Evolutionary conservation across 2,888 invertebrate species (phyloP).

Genomic region (Diploptera punctata): DNA sequence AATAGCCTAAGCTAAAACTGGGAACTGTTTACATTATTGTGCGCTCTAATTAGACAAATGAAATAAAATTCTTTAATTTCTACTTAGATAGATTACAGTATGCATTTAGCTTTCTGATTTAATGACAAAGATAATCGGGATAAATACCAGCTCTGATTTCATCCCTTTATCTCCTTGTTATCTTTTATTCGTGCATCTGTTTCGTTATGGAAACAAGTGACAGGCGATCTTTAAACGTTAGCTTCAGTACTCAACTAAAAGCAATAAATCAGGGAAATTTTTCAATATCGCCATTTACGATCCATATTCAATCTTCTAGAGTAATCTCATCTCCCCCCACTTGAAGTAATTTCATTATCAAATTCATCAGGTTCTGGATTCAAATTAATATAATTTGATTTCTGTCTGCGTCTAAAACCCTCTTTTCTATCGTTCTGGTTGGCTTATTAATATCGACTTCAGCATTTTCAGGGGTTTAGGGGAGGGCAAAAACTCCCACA

Average conservation of each 20-base stretch:
- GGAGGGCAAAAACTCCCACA: no score
- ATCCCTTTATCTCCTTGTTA: not conserved
- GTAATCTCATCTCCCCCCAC: not conserved
- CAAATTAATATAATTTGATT: slow-evolving; percentile 29
- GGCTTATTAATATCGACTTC: not conserved
- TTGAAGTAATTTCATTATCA: slow-evolving; percentile 11
- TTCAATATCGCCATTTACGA: slow-evolving; percentile 18
- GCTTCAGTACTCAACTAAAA: not conserved
- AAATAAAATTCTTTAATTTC: no score
- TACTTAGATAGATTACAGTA: no score
- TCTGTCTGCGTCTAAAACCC: not conserved
- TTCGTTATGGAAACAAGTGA: not conserved
- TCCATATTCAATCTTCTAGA: not conserved
- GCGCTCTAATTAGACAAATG: no score
- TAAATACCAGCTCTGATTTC: no score
- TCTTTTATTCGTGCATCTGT: not conserved
- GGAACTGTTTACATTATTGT: no score
- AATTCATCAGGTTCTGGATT: slow-evolving; percentile 16
- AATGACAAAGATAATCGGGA: no score
- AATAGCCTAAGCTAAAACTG: no score
- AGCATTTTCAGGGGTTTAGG: no score
- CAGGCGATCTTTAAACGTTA: no score
- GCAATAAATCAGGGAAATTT: not conserved
- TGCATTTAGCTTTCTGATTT: no score
- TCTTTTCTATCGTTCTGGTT: not conserved